A percentile compares a stretch with the other conserved stretches of the same genome.
Evolutionary conservation across 2,797 vertebrate species (phyloP).

Genomic region (Bufotes viridis): DNA sequence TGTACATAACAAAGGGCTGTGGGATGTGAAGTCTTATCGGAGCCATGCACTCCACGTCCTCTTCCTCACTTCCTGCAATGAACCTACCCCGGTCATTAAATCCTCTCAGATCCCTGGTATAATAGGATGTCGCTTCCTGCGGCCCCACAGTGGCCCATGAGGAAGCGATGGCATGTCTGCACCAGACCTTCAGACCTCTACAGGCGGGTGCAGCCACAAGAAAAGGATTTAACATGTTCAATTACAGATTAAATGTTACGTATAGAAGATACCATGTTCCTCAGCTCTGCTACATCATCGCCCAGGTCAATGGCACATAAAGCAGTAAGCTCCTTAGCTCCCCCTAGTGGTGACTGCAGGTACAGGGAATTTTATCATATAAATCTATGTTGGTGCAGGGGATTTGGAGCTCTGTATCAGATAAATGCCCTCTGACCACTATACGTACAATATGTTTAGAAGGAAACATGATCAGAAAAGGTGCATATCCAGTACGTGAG

Average conservation of each 20-base stretch:
- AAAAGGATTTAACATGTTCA: not conserved
- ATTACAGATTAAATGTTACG: too few relatives aligned
- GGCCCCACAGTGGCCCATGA: not conserved
- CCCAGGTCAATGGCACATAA: too few relatives aligned
- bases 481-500: too few relatives aligned
- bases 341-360: too few relatives aligned
- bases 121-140: not conserved
- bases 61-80: slow-evolving; percentile 23
- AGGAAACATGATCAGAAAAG: too few relatives aligned
- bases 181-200: not conserved
- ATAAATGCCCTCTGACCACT: too few relatives aligned
- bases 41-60: not conserved
- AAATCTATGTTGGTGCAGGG: too few relatives aligned
- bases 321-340: too few relatives aligned
- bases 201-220: not conserved
- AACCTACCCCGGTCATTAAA: not conserved
- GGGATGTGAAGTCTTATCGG: slow-evolving; percentile 7
- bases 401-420: too few relatives aligned
- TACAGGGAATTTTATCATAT: too few relatives aligned
- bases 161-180: not conserved
- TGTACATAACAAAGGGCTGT: not conserved
- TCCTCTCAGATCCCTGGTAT: not conserved
- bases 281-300: not conserved
- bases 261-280: not conserved
- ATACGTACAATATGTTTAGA: too few relatives aligned